A percentile compares a stretch with the other conserved stretches of the same genome.
These are phyloP conservation scores for Chrysotoxum bicinctum DNA, from an alignment of 2,888 invertebrate species.

Conservation along the genomic window DNA sequence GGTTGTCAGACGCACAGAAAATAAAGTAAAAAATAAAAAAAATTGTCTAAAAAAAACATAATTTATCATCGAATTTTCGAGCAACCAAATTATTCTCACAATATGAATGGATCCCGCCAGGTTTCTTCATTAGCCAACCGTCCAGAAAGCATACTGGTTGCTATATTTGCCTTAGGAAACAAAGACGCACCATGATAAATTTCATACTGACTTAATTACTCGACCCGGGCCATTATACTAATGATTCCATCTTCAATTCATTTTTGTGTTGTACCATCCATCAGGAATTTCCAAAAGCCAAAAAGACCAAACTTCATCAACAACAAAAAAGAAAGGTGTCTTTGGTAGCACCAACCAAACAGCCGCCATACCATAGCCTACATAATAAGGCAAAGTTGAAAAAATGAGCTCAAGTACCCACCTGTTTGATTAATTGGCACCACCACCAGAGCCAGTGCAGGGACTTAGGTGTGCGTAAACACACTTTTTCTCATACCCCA, in stretches of 20 bases:
- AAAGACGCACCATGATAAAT: slow-evolving; percentile 56
- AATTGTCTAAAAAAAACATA: background rate
- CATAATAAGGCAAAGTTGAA: slow-evolving; percentile 15
- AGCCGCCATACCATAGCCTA: background rate
- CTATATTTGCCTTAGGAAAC: slow-evolving; percentile 58
- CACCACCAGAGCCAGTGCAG: slow-evolving; percentile 29
- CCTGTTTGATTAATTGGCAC: slow-evolving; percentile 69
- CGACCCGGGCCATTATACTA: slow-evolving; percentile 60
- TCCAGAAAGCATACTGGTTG: background rate
- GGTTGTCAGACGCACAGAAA: background rate
- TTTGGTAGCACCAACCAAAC: slow-evolving; percentile 31
- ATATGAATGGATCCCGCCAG: slow-evolving; percentile 29
- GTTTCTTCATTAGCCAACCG: slow-evolving; percentile 53
- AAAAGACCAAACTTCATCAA: slow-evolving; percentile 13
- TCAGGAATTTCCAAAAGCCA: slow-evolving; percentile 44
- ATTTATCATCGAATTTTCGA: slow-evolving; percentile 30
- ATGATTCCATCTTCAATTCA: slow-evolving; percentile 67
- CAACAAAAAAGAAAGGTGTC: slow-evolving; percentile 36
- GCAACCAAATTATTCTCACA: background rate
- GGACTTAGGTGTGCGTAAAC: slow-evolving; percentile 33
- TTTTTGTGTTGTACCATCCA: slow-evolving; percentile 49
- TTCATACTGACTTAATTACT: slow-evolving; percentile 71
- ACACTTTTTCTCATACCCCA: slow-evolving; percentile 40
- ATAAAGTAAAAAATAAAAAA: background rate
- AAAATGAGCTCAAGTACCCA: slow-evolving; percentile 32